Base-by-base conservation (phyloP, 2,797 vertebrate genomes). In the Rallus crepitans region DNA sequence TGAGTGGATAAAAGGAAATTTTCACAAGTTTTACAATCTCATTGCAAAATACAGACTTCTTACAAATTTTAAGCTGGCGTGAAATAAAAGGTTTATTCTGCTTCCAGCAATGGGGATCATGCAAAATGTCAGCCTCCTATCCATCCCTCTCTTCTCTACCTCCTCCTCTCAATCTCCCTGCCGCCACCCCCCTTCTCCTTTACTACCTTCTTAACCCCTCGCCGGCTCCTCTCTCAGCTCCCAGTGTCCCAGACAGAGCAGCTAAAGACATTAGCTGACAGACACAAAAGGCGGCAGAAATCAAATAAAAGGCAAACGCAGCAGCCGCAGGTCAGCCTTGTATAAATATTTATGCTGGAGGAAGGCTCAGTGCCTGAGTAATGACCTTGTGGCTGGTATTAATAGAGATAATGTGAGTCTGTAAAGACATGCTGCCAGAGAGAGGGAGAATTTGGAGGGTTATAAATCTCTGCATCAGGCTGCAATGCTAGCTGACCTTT, bases 331-430 rank as follows among this genome's bases (percentile, higher is more conserved):
- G 98, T 98, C 98, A 98, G 96, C 93, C 96, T 97, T 98, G 93
- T 97, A 98, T 98, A 98, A 98, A 98, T 98, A 98, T 98, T 98
- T 98, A 98, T 98, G 96, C 98, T 98, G 96, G 87, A 98, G 97
- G 98, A 98, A 97, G 98, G 97, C 97, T 98, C 97, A 89, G 96
- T 98, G 98, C 98, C 97, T 98, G 97, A 97, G 97, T 98, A 97
- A 98, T 97, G 98, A 97, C 98, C 98, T 97, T 98, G 97, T 97
- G 98, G 97, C 98, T 98, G 98, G 98, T 97, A 98, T 98, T 98
- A 98, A 98, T 97, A 98, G 98, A 98, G 98, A 98, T 98, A 98
- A 98, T 98, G 97, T 80, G 96, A 95, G 96, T 97, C 96, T 98
- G 97, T 97, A 97, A 97, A 97, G 96, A 97, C 96, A 95, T 87